Base-by-base conservation (phyloP, 2,113 vertebrate species). In the Poeciliopsis occidentalis region DNA sequence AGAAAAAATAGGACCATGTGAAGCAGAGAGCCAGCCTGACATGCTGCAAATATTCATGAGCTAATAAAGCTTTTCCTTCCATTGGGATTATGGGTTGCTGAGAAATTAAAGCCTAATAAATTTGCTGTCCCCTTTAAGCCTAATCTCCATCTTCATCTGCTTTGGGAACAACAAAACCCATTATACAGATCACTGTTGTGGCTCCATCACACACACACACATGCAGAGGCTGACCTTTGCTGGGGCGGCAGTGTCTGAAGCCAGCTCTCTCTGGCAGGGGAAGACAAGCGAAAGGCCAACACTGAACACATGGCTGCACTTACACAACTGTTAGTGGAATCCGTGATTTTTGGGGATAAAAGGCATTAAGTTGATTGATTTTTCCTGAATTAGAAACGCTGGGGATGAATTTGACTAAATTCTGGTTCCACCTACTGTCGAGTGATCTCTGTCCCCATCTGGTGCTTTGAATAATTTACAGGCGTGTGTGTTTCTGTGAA, bases 401-500 rank as follows among this genome's bases (percentile, higher is more conserved):
- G 74, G 60, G 34, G 82, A 61, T 63, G 76, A 79, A n/a, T 64
- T 17, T 26, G 44, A 63, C 64, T 69, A 76, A 63, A 73, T 75
- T 75, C 64, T 76, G 79, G 44, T 90, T 47, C 32, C 0, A 8
- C 41, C n/a, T n/a, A n/a, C n/a, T n/a, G n/a, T n/a, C n/a, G n/a
- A n/a, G n/a, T n/a, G n/a, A n/a, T n/a, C n/a, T n/a, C n/a, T 76
- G 67, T 73, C 75, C 82, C 85, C 87, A 85, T 87, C 83, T 87
- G 85, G 65, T 77, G 65, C 70, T 70, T 83, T 93, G 74, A 93
- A 93, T 94, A 80, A 94, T 93, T 92, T 81, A 93, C 87, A 89
- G 84, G 84, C 87, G 79, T 76, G 68, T 72, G 79, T 85, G 65
- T 78, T 41, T 62, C 30, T 84, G 76, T 69, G 57, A 61, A 27